These are phyloP conservation scores for Thymelicus sylvestris DNA, from an alignment of 2,888 invertebrate species.

Conservation along the genomic window DNA sequence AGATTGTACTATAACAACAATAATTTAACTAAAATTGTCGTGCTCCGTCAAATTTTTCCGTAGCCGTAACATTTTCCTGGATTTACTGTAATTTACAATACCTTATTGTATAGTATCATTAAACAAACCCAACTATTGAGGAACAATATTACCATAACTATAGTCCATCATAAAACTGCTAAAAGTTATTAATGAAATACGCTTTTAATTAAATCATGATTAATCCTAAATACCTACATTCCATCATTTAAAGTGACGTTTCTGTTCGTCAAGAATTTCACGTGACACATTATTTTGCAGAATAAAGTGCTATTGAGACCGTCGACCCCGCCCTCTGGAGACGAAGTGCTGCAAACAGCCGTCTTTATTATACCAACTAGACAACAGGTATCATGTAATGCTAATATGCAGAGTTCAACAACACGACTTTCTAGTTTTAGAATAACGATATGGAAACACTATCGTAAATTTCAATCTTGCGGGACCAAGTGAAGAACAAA, in stretches of 20 bases:
- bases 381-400: slow-evolving; percentile 22
- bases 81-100: no score
- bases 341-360: slow-evolving; percentile 19
- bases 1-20: no score
- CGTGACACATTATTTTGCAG: slow-evolving; percentile 10
- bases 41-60: no score
- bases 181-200: neutral
- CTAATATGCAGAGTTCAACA: slow-evolving; percentile 6
- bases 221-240: neutral
- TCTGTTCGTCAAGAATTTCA: slow-evolving; percentile 5
- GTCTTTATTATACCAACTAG: slow-evolving; percentile 29
- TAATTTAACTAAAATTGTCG: no score
- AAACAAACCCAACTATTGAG: no score
- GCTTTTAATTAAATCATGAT: neutral
- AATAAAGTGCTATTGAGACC: slow-evolving; percentile 12
- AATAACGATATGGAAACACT: neutral
- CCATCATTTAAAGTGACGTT: neutral
- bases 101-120: no score
- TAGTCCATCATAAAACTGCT: neutral
- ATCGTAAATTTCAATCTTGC: neutral
- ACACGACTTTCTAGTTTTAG: slow-evolving; percentile 14
- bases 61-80: no score
- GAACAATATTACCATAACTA: no score
- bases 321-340: slow-evolving; percentile 27
- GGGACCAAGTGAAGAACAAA: no score